Evolutionary conservation across 2,888 invertebrate genomes (phyloP), one percentile per base, ranked within the genome.

Genomic region (Charanyca ferruginea): DNA sequence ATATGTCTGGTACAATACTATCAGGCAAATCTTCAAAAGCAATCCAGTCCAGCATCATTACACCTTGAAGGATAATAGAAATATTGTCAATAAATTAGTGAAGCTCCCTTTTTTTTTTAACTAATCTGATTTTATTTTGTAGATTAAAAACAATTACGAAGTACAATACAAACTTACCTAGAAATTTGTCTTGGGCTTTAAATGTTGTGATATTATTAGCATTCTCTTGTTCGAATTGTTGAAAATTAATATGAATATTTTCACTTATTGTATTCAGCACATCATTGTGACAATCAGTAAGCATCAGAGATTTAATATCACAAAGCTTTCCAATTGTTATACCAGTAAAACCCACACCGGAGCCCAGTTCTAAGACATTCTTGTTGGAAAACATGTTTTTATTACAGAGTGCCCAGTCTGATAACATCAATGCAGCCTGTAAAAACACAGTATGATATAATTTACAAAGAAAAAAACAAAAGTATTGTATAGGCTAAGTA

Each of bases 341-440:
- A 20, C 98, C 98, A 42, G 97, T 96, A 59, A 98, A 94, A 0
- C 98, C 98, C 20, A 97, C 96, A 28, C 98, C 98, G 13, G 97
- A 97, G 13, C 98, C 98, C 5, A 98, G 91, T 93, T 98, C 98
- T 6, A 98, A 82, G 5, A 98, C 85, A 49, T 88, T 92, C 90
- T 97, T 97, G 11, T 93, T 89, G 7, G 82, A 59, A 48, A 98
- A 94, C 25, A 91, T 51, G 9, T 93, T 78, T 80, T 90, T 89
- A 84, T 98, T 96, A 62, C 91, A 87, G 11, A 97, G 76, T 45
- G 97, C 96, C 97, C 97, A 98, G 87, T 98, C 97, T 38, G 97
- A 96, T 57, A 98, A 89, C 59, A 96, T 97, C 59, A 97, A 83
- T 0, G 97, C 97, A 42, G 97, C 98, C 97, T 97, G 84, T 77